Percentiles rank a stretch among this genome's conserved stretches.
Conservation (phyloP, 2,113 vertebrate species). For the Ciconia boyciana region DNA sequence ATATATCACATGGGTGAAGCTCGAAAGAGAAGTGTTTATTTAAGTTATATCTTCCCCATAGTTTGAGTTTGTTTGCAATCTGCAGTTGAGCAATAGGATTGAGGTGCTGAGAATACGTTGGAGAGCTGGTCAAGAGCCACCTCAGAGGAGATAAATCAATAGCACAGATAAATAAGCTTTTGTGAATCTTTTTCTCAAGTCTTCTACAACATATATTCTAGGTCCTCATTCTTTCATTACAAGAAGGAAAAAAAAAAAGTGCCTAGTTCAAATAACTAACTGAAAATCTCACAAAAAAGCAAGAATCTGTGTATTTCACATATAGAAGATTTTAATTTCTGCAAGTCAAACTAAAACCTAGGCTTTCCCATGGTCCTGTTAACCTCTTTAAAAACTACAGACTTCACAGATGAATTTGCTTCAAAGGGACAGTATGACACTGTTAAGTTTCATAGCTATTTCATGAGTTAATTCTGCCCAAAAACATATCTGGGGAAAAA, state of each 20-base stretch:
- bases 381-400: not conserved
- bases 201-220: not conserved
- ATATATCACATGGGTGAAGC: not conserved
- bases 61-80: not conserved
- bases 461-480: slow-evolving; percentile 5
- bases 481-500: slow-evolving; percentile 1
- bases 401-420: not conserved
- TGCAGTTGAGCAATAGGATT: not conserved
- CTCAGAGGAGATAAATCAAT: not conserved
- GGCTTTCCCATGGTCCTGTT: not conserved
- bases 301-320: not conserved
- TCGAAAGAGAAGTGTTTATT: not conserved
- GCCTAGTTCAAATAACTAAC: not conserved
- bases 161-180: not conserved
- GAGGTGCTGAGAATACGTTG: not conserved
- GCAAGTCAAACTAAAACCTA: not conserved
- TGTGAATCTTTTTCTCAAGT: not conserved
- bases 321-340: not conserved
- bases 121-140: not conserved
- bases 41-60: not conserved
- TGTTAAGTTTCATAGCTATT: not conserved
- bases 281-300: not conserved
- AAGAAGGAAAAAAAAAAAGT: not conserved
- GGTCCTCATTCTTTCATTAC: not conserved
- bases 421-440: not conserved